These are phyloP conservation scores for Kobus ellipsiprymnus DNA, from an alignment of 2,113 vertebrate genomes.

Conservation along the genomic window DNA sequence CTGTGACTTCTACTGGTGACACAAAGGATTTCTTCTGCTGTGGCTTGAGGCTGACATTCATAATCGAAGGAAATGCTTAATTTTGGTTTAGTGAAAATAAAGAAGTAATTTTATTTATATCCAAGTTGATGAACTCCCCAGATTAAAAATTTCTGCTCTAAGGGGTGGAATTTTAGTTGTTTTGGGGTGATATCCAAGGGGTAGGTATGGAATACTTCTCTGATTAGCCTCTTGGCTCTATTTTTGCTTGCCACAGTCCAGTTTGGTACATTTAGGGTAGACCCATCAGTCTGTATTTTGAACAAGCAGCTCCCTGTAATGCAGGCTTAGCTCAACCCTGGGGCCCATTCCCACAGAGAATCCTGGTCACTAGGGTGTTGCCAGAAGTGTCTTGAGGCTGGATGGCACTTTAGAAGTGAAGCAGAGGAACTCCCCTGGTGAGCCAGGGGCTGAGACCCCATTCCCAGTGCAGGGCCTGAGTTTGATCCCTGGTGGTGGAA, in stretches of 20 bases:
- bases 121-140: neutral
- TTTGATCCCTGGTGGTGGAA: neutral
- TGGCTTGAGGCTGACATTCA: neutral
- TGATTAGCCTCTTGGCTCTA: neutral
- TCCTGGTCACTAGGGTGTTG: neutral
- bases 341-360: neutral
- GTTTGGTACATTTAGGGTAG: neutral
- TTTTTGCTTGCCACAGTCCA: neutral
- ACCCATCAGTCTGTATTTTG: neutral
- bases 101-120: constrained; percentile 32
- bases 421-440: neutral
- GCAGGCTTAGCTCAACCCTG: neutral
- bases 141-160: neutral
- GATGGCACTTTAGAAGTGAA: neutral
- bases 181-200: neutral
- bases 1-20: neutral
- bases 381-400: neutral
- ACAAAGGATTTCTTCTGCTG: neutral
- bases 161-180: neutral
- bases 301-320: neutral
- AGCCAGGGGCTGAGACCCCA: neutral
- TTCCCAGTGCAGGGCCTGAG: neutral
- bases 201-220: neutral
- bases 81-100: constrained; percentile 14
- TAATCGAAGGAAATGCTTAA: neutral